Conservation (phyloP, 64 coral and sea anemone genomes). For the Catalaphyllia jardinei region DNA sequence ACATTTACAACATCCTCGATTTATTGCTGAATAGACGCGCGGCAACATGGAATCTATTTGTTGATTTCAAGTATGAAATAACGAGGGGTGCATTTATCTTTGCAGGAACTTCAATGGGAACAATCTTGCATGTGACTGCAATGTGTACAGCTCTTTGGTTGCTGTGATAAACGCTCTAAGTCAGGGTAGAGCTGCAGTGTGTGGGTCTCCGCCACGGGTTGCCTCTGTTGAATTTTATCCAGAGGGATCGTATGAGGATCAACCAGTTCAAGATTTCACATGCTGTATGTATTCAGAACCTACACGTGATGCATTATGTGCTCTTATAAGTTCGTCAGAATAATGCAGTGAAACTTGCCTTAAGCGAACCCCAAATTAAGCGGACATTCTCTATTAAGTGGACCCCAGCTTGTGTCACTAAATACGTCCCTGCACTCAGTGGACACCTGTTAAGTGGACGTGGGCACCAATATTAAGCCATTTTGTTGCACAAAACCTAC, state of each 20-base stretch:
- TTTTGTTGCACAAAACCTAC: too few species aligned
- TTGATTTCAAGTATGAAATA: background rate
- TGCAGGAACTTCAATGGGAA: constrained; percentile 39
- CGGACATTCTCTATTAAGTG: too few species aligned
- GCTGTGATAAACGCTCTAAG: constrained; percentile 67
- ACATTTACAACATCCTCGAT: too few species aligned
- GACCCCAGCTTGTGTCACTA: too few species aligned
- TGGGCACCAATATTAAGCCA: too few species aligned
- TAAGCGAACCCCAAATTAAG: too few species aligned
- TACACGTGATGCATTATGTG: background rate
- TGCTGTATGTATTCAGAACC: constrained; percentile 71
- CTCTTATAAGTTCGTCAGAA: too few species aligned
- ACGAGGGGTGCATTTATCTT: background rate
- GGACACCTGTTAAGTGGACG: too few species aligned
- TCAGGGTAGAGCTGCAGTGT: constrained; percentile 37
- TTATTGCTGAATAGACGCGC: too few species aligned
- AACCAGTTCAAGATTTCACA: constrained; percentile 84
- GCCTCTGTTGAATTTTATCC: constrained; percentile 57
- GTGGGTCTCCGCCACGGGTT: constrained; percentile 72
- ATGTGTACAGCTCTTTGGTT: constrained; percentile 91
- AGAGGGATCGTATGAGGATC: constrained; percentile 55
- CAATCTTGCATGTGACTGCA: constrained; percentile 90
- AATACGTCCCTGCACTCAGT: too few species aligned
- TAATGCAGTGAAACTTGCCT: too few species aligned
- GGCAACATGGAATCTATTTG: background rate